These are phyloP conservation scores for Nematolebias whitei DNA, from an alignment of 2,113 vertebrate genomes.

Conservation along the genomic window DNA sequence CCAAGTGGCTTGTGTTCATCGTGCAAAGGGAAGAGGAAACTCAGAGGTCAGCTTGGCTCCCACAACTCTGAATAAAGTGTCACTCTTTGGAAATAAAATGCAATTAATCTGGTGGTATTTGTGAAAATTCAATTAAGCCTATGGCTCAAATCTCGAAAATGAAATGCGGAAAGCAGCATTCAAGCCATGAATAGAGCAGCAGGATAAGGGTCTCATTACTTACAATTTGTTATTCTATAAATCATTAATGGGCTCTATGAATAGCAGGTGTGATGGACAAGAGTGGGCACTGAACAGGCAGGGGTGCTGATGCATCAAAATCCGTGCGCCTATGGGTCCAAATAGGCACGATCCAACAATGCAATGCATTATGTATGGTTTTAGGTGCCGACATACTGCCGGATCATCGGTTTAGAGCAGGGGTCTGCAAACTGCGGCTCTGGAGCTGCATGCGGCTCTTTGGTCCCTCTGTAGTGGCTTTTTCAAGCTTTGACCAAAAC, in stretches of 20 bases:
- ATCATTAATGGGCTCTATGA: slow-evolving; percentile 82
- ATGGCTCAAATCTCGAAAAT: slow-evolving; percentile 58
- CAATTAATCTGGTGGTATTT: slow-evolving; percentile 63
- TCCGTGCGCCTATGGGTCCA: slow-evolving; percentile 15
- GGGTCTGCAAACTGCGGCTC: too few species aligned
- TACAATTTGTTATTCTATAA: slow-evolving; percentile 82
- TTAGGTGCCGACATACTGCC: slow-evolving; percentile 34
- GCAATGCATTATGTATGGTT: slow-evolving; percentile 62
- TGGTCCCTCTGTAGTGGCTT: too few species aligned
- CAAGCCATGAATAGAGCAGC: slow-evolving; percentile 40
- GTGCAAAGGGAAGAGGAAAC: not conserved
- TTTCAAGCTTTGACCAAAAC: too few species aligned
- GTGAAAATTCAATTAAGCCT: slow-evolving; percentile 66
- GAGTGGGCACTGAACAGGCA: slow-evolving; percentile 39
- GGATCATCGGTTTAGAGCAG: slow-evolving; percentile 36
- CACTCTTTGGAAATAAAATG: slow-evolving; percentile 39
- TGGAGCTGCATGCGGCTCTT: too few species aligned
- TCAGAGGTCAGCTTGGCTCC: slow-evolving; percentile 26
- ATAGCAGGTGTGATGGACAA: slow-evolving; percentile 74
- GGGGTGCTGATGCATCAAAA: slow-evolving; percentile 74
- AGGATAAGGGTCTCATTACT: slow-evolving; percentile 76
- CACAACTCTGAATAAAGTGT: not conserved
- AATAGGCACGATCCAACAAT: slow-evolving; percentile 34
- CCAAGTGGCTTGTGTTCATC: not conserved
- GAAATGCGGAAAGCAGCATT: slow-evolving; percentile 59